phyloP scores from a whole-genome alignment of 2,113 vertebrate genomes.

The Dunckerocampus dactyliophorus region DNA sequence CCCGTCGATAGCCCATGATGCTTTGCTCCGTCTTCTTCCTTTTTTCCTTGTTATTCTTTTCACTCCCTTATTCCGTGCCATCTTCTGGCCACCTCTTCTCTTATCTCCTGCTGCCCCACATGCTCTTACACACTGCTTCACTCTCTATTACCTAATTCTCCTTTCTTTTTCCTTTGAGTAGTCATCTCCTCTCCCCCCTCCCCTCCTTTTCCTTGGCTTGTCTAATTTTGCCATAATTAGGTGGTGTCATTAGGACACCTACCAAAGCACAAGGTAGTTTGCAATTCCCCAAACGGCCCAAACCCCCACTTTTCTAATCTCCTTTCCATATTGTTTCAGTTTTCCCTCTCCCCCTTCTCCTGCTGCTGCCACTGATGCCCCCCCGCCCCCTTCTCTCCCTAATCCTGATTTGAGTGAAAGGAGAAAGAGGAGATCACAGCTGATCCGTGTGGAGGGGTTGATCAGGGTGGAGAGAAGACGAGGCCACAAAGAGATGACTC shows the following conservation, averaged over 20 bases:
- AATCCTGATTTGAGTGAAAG: constrained; percentile 78
- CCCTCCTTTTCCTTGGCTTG: constrained; percentile 52
- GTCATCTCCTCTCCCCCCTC: constrained; percentile 20
- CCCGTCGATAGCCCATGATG: constrained; percentile 43
- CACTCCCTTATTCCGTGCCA: constrained; percentile 11
- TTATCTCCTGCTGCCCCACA: constrained; percentile 20
- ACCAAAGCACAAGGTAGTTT: constrained; percentile 72
- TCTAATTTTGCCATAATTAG: constrained; percentile 81
- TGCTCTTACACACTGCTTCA: constrained; percentile 28
- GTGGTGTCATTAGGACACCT: constrained; percentile 75
- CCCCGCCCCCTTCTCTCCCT: constrained; percentile 48
- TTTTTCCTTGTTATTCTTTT: constrained; percentile 14
- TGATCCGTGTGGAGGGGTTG: constrained; percentile 66
- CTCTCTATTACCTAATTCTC: constrained; percentile 41
- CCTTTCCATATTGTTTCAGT: constrained; percentile 77
- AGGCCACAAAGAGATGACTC: constrained; percentile 62
- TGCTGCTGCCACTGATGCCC: constrained; percentile 40
- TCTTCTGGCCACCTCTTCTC: constrained; percentile 18
- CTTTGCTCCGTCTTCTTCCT: constrained; percentile 34
- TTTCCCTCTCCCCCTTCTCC: constrained; percentile 47
- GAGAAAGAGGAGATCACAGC: constrained; percentile 70
- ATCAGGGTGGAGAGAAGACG: constrained; percentile 37
- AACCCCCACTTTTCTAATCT: constrained; percentile 78
- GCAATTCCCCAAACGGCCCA: constrained; percentile 72
- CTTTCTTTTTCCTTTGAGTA: constrained; percentile 16